Base-by-base conservation (phyloP, 2,888 invertebrate genomes). In the Sarcophaga subvicina region DNA sequence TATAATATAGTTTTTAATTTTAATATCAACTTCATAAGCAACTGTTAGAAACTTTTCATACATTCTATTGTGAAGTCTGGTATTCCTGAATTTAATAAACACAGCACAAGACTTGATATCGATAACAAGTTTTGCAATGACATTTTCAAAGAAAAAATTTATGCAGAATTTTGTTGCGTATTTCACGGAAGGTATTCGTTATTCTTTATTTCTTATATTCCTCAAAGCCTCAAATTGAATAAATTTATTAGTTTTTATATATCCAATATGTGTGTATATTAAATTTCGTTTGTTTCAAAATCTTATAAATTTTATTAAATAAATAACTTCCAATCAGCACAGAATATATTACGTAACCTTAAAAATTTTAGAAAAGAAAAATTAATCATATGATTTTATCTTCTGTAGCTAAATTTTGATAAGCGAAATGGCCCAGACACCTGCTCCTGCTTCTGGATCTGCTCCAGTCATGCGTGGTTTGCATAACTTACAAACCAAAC, bases 381-480 rank as follows among this genome's bases (percentile, higher is more conserved):
- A 1, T 14, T 4, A 49, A 4, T 54, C 54, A 54, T 49, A 49
- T 76, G 17, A 8, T 83, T 69, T 72, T 72, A 82, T 83, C 75
- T 73, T 25, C 67, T 85, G 78, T 66, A 85, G 72, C 63, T 60
- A 60, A n/a, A 14, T 25, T 77, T 87, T 73, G 6, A 78, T 22
- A 64, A 62, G 86, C 54, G 47, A 82, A 63, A 93, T 93, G 93
- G 85, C 92, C 76, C 91, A 91, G 83, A 88, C 91, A 88, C 90
- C 92, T 85, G 90, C 94, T 91, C 59, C 90, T 87, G 89, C 91
- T 59, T 91, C 90, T 77, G 89, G 94, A 78, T 89, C 93, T 25
- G 95, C 95, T 90, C 97, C 98, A 1, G 94, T 96, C 83, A 94
- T 98, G 93, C 95, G 96, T 72, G 95, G 97, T 59, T 94, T 97